Conservation (phyloP, 2,113 vertebrate genomes). For the Albula goreensis region DNA sequence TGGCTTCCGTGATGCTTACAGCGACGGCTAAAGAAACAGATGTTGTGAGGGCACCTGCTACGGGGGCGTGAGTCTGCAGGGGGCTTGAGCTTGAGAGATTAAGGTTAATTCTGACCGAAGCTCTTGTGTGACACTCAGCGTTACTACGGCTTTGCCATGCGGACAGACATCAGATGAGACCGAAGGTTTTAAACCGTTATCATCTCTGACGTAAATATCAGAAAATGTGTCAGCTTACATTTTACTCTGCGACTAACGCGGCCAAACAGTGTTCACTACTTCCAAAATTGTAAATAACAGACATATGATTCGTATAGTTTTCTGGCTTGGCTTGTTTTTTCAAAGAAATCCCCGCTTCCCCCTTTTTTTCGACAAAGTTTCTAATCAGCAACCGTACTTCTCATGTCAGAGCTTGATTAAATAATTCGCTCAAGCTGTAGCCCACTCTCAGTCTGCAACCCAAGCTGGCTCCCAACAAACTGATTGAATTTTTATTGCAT, state of each 20-base stretch:
- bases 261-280: neutral
- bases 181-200: neutral
- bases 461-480: too few species aligned
- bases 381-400: too few species aligned
- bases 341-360: too few species aligned
- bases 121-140: neutral
- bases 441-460: too few species aligned
- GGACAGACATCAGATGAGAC: too few species aligned
- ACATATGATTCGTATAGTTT: neutral
- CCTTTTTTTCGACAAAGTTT: too few species aligned
- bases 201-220: neutral
- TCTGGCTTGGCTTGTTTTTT: neutral
- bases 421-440: too few species aligned
- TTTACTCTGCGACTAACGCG: neutral
- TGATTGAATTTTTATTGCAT: too few species aligned
- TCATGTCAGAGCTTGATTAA: too few species aligned
- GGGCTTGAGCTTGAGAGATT: neutral
- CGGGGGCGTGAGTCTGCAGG: neutral
- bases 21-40: neutral
- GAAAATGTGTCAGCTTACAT: neutral
- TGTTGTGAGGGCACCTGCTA: neutral
- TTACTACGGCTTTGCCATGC: neutral
- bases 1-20: neutral
- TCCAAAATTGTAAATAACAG: neutral
- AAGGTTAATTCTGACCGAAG: neutral